These are phyloP conservation scores for Aurelia sp. DNA, from an alignment of 30 jellyfish, hydroid and myxozoan genomes.

Conservation along the genomic window DNA sequence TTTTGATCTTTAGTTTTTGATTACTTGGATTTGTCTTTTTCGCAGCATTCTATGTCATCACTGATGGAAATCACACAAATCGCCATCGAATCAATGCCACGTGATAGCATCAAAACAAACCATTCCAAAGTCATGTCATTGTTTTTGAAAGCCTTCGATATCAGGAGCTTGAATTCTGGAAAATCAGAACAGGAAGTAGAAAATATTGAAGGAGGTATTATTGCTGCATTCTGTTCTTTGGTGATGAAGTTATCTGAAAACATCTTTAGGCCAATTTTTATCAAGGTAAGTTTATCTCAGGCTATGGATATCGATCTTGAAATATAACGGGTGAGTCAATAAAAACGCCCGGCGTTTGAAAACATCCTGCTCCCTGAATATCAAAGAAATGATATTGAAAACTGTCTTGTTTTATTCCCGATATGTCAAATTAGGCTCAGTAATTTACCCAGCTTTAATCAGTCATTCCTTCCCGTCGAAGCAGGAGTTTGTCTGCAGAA, in stretches of 20 bases:
- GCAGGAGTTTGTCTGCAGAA: too few relatives aligned
- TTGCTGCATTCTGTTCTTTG: conserved; percentile 73
- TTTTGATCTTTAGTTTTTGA: too few relatives aligned
- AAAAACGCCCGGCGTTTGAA: too few relatives aligned
- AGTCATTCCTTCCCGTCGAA: too few relatives aligned
- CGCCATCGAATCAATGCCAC: conserved; percentile 54
- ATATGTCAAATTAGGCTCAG: too few relatives aligned
- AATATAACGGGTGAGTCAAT: too few relatives aligned
- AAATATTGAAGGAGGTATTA: conserved; percentile 19
- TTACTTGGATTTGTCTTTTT: too few relatives aligned
- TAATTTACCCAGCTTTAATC: too few relatives aligned
- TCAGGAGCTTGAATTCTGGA: conserved; percentile 36
- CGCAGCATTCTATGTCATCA: conserved; percentile 48
- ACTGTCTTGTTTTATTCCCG: too few relatives aligned
- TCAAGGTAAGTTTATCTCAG: conserved; percentile 63
- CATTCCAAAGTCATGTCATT: conserved; percentile 57
- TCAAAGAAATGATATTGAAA: too few relatives aligned
- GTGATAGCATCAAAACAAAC: conserved; percentile 55
- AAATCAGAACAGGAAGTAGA: conserved; percentile 36
- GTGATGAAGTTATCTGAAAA: conserved; percentile 87
- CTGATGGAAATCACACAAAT: conserved; percentile 51
- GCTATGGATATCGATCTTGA: not conserved
- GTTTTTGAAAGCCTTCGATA: conserved; percentile 67
- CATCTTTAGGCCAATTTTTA: conserved; percentile 86
- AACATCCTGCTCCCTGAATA: too few relatives aligned